phyloP scores from a whole-genome alignment of 2,888 invertebrate species.

The Drosophila anomalata region DNA sequence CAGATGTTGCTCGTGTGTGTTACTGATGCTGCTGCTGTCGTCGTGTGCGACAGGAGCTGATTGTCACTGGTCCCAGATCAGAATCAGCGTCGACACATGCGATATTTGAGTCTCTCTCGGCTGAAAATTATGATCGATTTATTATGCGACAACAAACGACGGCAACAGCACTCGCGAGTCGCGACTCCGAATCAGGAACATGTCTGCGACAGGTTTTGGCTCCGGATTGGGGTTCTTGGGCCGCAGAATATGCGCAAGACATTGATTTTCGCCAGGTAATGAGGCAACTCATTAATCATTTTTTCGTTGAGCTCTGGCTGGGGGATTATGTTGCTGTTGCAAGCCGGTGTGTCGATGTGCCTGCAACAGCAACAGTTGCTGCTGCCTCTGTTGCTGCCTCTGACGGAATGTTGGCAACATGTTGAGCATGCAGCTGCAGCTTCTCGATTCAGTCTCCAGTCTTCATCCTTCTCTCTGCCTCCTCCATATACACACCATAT shows the following conservation, averaged over 20 bases:
- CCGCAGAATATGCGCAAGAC: slow-evolving; percentile 70
- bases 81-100: slow-evolving; percentile 51
- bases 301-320: slow-evolving; percentile 65
- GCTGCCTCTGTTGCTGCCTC: slow-evolving; percentile 43
- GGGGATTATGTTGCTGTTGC: slow-evolving; percentile 70
- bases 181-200: slow-evolving; percentile 22
- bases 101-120: slow-evolving; percentile 58
- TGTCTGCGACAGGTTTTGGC: slow-evolving; percentile 37
- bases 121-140: slow-evolving; percentile 80
- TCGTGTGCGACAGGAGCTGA: slow-evolving; percentile 66
- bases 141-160: slow-evolving; percentile 63
- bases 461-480: neutral
- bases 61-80: slow-evolving; percentile 39
- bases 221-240: slow-evolving; percentile 50
- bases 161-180: slow-evolving; percentile 21
- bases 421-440: slow-evolving; percentile 64
- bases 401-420: slow-evolving; percentile 75
- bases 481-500: neutral
- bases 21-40: slow-evolving; percentile 22
- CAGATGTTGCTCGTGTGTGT: slow-evolving; percentile 24
- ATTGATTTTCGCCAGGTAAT: slow-evolving; percentile 81
- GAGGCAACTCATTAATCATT: slow-evolving; percentile 83
- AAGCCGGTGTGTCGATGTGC: slow-evolving; percentile 13
- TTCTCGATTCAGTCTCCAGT: slow-evolving; percentile 20
- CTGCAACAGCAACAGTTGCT: slow-evolving; percentile 33